These are phyloP conservation scores for Gerris lacustris DNA, from an alignment of 2,888 invertebrate genomes.

Conservation along the genomic window DNA sequence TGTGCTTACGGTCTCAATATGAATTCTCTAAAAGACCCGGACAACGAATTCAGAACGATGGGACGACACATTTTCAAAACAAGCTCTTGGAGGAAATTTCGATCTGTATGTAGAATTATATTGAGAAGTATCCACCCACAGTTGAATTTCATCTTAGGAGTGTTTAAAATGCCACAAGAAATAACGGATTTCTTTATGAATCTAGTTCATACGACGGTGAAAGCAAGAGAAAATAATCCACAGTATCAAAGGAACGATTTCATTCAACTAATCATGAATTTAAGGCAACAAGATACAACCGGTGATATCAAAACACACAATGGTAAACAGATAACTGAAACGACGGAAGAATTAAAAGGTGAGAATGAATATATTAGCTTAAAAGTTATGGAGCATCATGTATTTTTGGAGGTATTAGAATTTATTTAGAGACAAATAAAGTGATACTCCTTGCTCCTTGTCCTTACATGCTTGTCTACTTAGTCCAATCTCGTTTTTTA, in stretches of 20 bases:
- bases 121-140: constrained; percentile 28
- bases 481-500: too few species aligned
- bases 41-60: constrained; percentile 35
- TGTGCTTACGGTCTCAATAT: constrained; percentile 40
- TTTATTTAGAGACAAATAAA: too few species aligned
- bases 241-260: constrained; percentile 27
- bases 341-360: too few species aligned
- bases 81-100: not conserved
- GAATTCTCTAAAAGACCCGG: constrained; percentile 35
- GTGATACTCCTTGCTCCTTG: too few species aligned
- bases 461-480: too few species aligned
- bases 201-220: constrained; percentile 26
- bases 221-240: constrained; percentile 22
- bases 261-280: constrained; percentile 25
- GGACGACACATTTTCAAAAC: constrained; percentile 33
- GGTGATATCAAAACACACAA: too few species aligned
- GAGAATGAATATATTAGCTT: too few species aligned
- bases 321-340: too few species aligned
- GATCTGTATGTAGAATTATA: not conserved
- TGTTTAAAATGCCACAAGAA: constrained; percentile 1
- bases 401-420: too few species aligned
- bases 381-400: too few species aligned
- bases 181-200: constrained; percentile 25
- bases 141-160: constrained; percentile 28
- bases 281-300: constrained; percentile 14